Evolutionary conservation across 2,797 vertebrate genomes (phyloP).

Genomic region (Pygocentrus nattereri): DNA sequence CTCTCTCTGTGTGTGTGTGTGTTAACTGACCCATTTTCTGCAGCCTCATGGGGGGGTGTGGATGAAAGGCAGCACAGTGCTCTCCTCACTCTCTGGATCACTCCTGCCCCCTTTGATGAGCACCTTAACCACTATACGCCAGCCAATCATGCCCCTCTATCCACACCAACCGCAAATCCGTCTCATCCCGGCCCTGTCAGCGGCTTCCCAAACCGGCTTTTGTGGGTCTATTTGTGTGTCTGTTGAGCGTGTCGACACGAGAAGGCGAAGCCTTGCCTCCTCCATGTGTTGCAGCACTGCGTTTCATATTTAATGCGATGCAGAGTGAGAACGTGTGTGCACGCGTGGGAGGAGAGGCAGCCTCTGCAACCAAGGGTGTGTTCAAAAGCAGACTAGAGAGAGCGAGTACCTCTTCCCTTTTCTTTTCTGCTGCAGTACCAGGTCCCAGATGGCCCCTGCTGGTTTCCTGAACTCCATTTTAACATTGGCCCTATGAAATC

Average conservation of each 20-base stretch:
- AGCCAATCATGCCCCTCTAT: neutral
- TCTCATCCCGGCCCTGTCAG: neutral
- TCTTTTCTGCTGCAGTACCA: constrained; percentile 38
- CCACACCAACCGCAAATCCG: constrained; percentile 1
- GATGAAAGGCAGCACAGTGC: constrained; percentile 45
- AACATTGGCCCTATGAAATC: constrained; percentile 38
- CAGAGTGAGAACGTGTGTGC: constrained; percentile 2
- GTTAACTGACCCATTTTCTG: constrained; percentile 76
- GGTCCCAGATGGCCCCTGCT: constrained; percentile 52
- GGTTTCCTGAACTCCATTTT: constrained; percentile 53
- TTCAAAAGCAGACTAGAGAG: constrained; percentile 32
- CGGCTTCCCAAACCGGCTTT: neutral
- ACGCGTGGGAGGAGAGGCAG: constrained; percentile 48
- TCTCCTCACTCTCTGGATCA: constrained; percentile 43
- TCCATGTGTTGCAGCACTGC: neutral
- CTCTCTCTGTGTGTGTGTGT: constrained; percentile 48
- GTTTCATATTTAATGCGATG: constrained; percentile 57
- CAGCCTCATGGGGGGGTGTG: constrained; percentile 50
- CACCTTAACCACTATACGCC: constrained; percentile 11
- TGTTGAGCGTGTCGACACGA: constrained; percentile 14
- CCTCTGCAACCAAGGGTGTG: constrained; percentile 33
- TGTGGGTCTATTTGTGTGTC: constrained; percentile 8
- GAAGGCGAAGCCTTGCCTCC: constrained; percentile 5
- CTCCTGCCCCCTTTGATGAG: constrained; percentile 19
- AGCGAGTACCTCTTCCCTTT: constrained; percentile 34